These are phyloP conservation scores for Drosophila anomalata DNA, from an alignment of 2,888 invertebrate genomes.

Conservation along the genomic window DNA sequence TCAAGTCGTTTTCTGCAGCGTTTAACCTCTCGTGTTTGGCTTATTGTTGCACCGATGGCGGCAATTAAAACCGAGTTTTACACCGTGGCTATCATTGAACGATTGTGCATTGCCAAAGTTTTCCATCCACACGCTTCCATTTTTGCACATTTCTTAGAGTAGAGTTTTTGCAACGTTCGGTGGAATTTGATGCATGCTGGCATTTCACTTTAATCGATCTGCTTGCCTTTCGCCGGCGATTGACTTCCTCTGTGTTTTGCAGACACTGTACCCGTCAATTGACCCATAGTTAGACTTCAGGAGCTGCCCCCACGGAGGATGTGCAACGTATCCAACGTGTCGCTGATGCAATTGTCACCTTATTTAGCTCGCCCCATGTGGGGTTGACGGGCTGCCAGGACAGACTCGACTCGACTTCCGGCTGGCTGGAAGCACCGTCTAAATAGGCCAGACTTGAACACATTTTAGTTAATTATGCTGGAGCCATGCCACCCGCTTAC, in stretches of 20 bases:
- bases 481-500: constrained; percentile 39
- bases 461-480: constrained; percentile 71
- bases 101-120: constrained; percentile 30
- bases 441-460: constrained; percentile 64
- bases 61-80: constrained; percentile 33
- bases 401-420: constrained; percentile 51
- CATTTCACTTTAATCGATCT: constrained; percentile 43
- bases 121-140: constrained; percentile 32
- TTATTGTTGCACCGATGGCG: constrained; percentile 33
- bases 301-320: constrained; percentile 25
- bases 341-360: constrained; percentile 52
- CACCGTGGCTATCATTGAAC: constrained; percentile 30
- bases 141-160: constrained; percentile 36
- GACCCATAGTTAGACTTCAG: constrained; percentile 11
- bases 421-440: constrained; percentile 53
- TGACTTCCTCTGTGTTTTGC: constrained; percentile 42
- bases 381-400: constrained; percentile 14
- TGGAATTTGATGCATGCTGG: constrained; percentile 41
- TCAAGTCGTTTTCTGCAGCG: constrained; percentile 28
- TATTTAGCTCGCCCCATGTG: constrained; percentile 28
- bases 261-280: constrained; percentile 29
- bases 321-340: constrained; percentile 21
- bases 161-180: constrained; percentile 14
- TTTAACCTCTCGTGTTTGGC: constrained; percentile 29
- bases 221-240: constrained; percentile 10